phyloP scores from a whole-genome alignment of 2,797 vertebrate genomes.

The Oreortyx pictus region DNA sequence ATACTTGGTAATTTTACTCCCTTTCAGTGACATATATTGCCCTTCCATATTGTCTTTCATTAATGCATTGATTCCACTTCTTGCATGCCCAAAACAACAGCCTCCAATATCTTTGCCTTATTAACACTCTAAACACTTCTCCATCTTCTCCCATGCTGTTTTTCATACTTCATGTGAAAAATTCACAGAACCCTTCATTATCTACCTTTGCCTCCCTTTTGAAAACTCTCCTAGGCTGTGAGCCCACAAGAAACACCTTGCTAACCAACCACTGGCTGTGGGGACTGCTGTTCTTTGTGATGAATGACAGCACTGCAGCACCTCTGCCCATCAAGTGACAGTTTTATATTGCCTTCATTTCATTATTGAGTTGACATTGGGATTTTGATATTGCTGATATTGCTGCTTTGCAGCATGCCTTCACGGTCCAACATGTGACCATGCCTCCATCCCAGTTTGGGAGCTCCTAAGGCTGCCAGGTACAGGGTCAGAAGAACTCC shows the following conservation, averaged over 20 bases:
- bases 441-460: not conserved
- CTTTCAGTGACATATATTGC: not conserved
- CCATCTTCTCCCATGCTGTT: not conserved
- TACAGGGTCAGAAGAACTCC: not conserved
- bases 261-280: not conserved
- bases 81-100: not conserved
- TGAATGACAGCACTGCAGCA: fast-evolving
- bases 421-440: not conserved
- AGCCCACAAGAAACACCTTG: not conserved
- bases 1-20: not conserved
- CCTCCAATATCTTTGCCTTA: not conserved
- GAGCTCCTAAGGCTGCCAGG: not conserved
- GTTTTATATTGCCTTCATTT: not conserved
- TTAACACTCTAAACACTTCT: not conserved
- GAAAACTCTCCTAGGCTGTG: not conserved
- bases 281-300: fast-evolving
- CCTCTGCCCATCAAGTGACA: not conserved
- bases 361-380: not conserved
- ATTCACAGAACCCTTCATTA: not conserved
- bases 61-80: not conserved
- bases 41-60: not conserved
- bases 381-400: fast-evolving
- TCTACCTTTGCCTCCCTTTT: not conserved
- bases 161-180: not conserved
- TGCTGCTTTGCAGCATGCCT: not conserved